A percentile compares a stretch with the other conserved stretches of the same genome.
Conservation (phyloP, 2,888 invertebrate genomes). For the Anorthoa munda region DNA sequence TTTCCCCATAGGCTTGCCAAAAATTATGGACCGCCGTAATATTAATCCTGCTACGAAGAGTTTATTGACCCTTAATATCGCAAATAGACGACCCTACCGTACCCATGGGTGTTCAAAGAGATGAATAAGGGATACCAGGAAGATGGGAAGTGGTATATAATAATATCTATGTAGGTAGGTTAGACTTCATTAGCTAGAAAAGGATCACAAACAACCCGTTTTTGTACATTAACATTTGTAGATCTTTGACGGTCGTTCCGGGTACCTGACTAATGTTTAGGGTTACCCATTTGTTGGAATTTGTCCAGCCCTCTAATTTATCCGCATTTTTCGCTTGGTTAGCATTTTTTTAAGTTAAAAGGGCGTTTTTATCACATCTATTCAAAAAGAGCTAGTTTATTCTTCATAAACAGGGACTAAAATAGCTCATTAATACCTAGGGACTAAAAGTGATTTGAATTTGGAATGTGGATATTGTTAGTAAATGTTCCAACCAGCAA, state of each 20-base stretch:
- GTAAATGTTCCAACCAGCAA: too few relatives aligned
- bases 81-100: conserved; percentile 26
- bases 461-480: too few relatives aligned
- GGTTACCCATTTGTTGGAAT: too few relatives aligned
- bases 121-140: conserved; percentile 11
- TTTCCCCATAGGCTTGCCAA: background rate
- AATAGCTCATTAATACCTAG: too few relatives aligned
- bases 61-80: conserved; percentile 33
- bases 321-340: too few relatives aligned
- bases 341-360: too few relatives aligned
- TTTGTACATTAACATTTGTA: too few relatives aligned
- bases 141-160: background rate
- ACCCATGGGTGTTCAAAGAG: conserved; percentile 20
- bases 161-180: background rate
- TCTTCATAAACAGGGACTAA: too few relatives aligned
- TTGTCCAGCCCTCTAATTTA: too few relatives aligned
- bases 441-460: too few relatives aligned
- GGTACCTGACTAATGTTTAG: background rate
- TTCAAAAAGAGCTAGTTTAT: too few relatives aligned
- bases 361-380: too few relatives aligned
- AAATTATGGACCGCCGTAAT: background rate
- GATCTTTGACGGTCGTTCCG: background rate
- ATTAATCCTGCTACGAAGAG: conserved; percentile 5
- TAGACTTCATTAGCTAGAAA: background rate
- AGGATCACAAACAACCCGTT: background rate